These are phyloP conservation scores for Otis tarda DNA, from an alignment of 2,113 vertebrate genomes.

Conservation along the genomic window DNA sequence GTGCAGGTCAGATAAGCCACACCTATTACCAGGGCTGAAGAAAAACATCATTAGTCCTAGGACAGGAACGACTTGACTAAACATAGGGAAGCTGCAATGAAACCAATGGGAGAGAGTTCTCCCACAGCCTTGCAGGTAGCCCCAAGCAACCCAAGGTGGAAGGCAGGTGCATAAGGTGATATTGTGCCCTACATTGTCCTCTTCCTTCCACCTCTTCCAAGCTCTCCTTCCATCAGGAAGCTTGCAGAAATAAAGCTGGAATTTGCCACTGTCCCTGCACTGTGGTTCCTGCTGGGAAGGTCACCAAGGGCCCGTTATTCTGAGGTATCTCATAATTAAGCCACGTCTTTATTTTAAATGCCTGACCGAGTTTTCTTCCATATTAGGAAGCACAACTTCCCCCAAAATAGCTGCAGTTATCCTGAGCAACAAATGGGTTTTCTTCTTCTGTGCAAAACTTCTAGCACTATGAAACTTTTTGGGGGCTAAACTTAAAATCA, in stretches of 20 bases:
- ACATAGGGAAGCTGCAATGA: background rate
- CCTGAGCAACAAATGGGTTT: background rate
- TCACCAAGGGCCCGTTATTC: background rate
- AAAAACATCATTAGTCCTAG: background rate
- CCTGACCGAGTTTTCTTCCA: conserved; percentile 15
- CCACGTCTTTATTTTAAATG: conserved; percentile 17
- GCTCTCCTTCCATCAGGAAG: background rate
- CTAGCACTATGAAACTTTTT: background rate
- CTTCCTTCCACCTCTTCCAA: background rate
- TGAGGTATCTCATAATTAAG: background rate
- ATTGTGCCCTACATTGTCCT: background rate
- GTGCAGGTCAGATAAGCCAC: background rate
- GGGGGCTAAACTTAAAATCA: background rate
- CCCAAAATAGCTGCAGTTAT: background rate
- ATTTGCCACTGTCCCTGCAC: background rate
- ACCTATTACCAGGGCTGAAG: background rate
- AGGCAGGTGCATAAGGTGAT: rapidly evolving
- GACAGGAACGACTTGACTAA: background rate
- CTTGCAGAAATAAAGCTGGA: background rate
- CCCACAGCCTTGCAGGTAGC: background rate
- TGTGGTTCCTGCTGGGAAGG: background rate
- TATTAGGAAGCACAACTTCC: conserved; percentile 25
- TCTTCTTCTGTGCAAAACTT: background rate
- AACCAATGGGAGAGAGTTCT: background rate
- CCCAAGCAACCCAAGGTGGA: background rate